Percentiles rank a stretch among this genome's conserved stretches.
These are phyloP conservation scores for Agrochola macilenta DNA, from an alignment of 2,888 invertebrate species.

Conservation along the genomic window DNA sequence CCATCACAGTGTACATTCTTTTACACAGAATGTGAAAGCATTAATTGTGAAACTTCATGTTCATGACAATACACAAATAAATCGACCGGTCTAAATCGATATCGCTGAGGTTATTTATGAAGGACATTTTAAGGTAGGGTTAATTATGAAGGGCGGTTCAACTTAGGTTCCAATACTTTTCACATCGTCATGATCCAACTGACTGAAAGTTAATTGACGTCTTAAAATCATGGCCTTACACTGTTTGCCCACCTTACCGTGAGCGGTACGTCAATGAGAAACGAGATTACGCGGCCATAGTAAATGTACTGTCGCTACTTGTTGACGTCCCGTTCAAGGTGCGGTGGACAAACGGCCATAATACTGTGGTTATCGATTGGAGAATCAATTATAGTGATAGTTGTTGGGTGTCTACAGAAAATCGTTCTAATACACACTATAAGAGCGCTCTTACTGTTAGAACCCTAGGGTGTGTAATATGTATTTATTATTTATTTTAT, in stretches of 20 bases:
- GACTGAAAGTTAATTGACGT: background rate
- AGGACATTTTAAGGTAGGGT: background rate
- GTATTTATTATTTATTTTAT: too few species aligned
- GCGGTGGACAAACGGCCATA: too few species aligned
- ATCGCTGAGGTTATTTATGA: background rate
- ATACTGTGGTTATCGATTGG: background rate
- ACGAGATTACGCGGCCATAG: too few species aligned
- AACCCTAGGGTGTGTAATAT: too few species aligned
- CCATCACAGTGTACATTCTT: slow-evolving; percentile 2
- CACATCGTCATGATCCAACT: background rate
- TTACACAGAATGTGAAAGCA: background rate
- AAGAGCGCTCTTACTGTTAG: too few species aligned
- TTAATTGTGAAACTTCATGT: slow-evolving; percentile 10
- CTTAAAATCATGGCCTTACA: background rate
- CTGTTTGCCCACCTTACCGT: too few species aligned
- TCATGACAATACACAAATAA: slow-evolving; percentile 13
- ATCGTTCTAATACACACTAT: too few species aligned
- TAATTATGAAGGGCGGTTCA: background rate
- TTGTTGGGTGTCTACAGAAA: background rate
- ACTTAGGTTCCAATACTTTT: background rate
- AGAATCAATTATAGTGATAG: too few species aligned
- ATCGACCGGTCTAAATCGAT: slow-evolving; percentile 11
- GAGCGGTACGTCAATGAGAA: too few species aligned
- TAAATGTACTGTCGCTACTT: too few species aligned
- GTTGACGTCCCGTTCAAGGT: too few species aligned